Conservation (phyloP, 2,797 vertebrate genomes). For the Podargus strigoides region DNA sequence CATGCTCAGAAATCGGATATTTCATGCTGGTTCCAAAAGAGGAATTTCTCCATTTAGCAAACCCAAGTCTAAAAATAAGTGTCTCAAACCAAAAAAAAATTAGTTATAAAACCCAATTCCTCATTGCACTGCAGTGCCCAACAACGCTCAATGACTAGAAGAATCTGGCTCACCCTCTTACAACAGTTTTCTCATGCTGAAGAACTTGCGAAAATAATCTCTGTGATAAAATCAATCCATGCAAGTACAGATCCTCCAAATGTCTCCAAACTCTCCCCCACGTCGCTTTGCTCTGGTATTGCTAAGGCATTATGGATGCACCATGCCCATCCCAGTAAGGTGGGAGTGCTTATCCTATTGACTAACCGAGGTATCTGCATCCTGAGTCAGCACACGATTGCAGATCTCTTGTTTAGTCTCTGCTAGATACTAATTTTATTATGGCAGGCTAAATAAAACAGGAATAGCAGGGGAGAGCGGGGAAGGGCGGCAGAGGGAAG, state of each 20-base stretch:
- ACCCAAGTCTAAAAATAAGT: not conserved
- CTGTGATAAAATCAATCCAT: not conserved
- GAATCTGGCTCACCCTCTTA: not conserved
- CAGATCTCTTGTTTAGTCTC: not conserved
- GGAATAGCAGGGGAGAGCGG: not conserved
- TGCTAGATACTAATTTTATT: not conserved
- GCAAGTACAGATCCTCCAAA: not conserved
- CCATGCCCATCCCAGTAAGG: not conserved
- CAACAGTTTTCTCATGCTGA: not conserved
- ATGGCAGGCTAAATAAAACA: not conserved
- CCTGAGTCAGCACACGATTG: not conserved
- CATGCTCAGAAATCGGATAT: not conserved
- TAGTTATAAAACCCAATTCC: not conserved
- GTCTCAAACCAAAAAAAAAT: not conserved
- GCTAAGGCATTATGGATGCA: not conserved
- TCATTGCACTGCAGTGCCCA: not conserved
- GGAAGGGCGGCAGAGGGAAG: not conserved
- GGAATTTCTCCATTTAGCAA: slow-evolving; percentile 39
- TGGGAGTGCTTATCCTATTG: not conserved
- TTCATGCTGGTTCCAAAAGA: not conserved
- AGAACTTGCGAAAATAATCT: not conserved
- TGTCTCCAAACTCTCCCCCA: accelerated
- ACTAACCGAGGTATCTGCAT: not conserved
- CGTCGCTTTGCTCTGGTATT: accelerated
- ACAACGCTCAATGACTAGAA: not conserved